Base-by-base conservation (phyloP, 2,888 invertebrate species). In the Plutella xylostella region DNA sequence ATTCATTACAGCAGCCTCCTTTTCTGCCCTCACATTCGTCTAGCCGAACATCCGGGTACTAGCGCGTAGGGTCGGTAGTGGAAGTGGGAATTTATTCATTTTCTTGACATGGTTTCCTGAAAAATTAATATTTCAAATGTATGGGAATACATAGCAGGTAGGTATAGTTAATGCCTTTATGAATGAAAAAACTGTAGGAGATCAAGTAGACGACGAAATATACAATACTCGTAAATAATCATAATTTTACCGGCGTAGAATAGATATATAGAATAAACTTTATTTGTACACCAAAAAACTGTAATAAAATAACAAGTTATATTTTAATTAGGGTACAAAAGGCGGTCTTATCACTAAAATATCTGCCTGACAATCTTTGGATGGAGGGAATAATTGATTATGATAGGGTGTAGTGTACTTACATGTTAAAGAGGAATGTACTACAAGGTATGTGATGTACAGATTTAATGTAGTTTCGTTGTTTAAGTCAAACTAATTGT, bases 1-100 rank as follows among this genome's bases (percentile, higher is more conserved):
- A 89, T 89, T 89, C 89, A 89, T 89, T 89, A 89, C 86, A 82
- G 69, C 72, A 70, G 72, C 78, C 72, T 79, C 79, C n/a, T 72
- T 79, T 77, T 79, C 78, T 80, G 60, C 76, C 75, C 76, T 76
- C 73, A 75, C 82, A 82, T 82, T 74, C 82, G 75, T 79, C 80
- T 80, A 68, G 66, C 57, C 63, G 63, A 63, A 56, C 56, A 51
- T 48, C 18, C 7, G 48, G n/a, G 9, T 28, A 9, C 28, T 12
- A 7, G 25, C n/a, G 58, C 56, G 74, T 72, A 62, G 67, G 49
- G 77, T 63, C 56, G 61, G 71, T 65, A 72, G 49, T 51, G 51
- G 39, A 21, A 39, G n/a, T 20, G 9, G 12, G 12, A 35, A 7
- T 25, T 19, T 37, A 4, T 19, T 2, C 6, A 6, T 2, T 33